Evolutionary conservation across 2,888 invertebrate genomes (phyloP).

Genomic region (Leptogaster cylindrica): DNA sequence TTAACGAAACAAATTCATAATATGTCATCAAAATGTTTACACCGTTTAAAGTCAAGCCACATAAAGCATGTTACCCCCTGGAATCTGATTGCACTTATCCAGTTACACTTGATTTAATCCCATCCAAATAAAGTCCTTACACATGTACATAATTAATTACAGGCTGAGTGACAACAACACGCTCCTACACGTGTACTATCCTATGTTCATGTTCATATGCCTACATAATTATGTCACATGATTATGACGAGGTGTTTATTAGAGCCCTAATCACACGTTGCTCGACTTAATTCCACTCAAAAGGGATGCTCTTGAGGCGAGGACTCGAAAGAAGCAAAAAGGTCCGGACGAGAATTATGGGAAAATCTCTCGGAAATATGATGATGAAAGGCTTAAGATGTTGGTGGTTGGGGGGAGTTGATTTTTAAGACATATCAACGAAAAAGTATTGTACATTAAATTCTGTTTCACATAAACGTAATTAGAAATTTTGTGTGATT

Average conservation of each 20-base stretch:
- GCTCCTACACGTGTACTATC: slow-evolving; percentile 29
- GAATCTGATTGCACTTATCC: slow-evolving; percentile 30
- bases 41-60: slow-evolving; percentile 14
- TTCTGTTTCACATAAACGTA: too few species aligned
- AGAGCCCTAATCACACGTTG: slow-evolving; percentile 28
- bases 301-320: neutral
- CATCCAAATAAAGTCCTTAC: slow-evolving; percentile 26
- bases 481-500: too few species aligned
- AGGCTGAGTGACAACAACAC: slow-evolving; percentile 30
- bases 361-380: too few species aligned
- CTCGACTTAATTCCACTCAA: slow-evolving; percentile 7
- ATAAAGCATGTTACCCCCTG: slow-evolving; percentile 11
- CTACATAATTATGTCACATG: slow-evolving; percentile 28
- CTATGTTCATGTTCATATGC: slow-evolving; percentile 32
- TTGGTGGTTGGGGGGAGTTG: too few species aligned
- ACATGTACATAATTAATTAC: slow-evolving; percentile 36
- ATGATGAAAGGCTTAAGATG: too few species aligned
- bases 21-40: too few species aligned
- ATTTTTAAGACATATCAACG: too few species aligned
- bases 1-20: neutral
- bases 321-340: neutral
- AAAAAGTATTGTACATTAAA: too few species aligned
- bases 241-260: slow-evolving; percentile 38
- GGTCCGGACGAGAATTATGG: too few species aligned
- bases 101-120: slow-evolving; percentile 32